Evolutionary conservation across 2,888 invertebrate species (phyloP).

Genomic region (Altica lythri): DNA sequence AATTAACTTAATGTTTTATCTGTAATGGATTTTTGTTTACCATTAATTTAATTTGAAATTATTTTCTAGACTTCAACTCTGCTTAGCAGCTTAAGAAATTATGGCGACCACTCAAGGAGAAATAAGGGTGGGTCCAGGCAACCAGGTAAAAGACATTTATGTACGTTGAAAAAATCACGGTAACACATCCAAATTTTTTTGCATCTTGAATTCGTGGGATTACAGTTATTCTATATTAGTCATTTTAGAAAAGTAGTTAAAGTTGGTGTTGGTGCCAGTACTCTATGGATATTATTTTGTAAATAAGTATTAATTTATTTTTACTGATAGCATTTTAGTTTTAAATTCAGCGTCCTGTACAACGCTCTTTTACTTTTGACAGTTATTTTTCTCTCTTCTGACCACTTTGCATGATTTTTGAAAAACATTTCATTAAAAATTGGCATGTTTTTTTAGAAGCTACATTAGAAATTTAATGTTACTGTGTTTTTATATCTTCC

Average conservation of each 20-base stretch:
- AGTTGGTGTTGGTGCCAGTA: too few species aligned
- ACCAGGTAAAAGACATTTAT: conserved; percentile 74
- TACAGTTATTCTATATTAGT: too few species aligned
- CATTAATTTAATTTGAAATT: too few species aligned
- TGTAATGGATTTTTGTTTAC: too few species aligned
- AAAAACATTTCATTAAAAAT: not conserved
- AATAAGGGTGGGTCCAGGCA: conserved; percentile 77
- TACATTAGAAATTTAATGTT: conserved; percentile 22
- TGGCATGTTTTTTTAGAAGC: conserved; percentile 13
- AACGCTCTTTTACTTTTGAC: too few species aligned
- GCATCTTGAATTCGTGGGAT: conserved; percentile 21
- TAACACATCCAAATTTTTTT: conserved; percentile 53
- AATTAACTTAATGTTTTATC: too few species aligned
- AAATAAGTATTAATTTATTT: too few species aligned
- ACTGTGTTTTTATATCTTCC: conserved; percentile 21
- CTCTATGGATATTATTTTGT: too few species aligned
- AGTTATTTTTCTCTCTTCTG: conserved; percentile 2
- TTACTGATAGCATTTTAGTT: too few species aligned
- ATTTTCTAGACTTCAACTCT: conserved; percentile 1
- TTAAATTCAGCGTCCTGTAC: too few species aligned
- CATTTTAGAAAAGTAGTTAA: too few species aligned
- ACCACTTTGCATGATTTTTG: not conserved
- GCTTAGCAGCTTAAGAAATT: conserved; percentile 10
- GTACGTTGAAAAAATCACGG: conserved; percentile 62
- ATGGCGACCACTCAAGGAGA: conserved; percentile 74